Base-by-base conservation (phyloP, 1,140 invertebrate species). In the Bombus breviceps region DNA sequence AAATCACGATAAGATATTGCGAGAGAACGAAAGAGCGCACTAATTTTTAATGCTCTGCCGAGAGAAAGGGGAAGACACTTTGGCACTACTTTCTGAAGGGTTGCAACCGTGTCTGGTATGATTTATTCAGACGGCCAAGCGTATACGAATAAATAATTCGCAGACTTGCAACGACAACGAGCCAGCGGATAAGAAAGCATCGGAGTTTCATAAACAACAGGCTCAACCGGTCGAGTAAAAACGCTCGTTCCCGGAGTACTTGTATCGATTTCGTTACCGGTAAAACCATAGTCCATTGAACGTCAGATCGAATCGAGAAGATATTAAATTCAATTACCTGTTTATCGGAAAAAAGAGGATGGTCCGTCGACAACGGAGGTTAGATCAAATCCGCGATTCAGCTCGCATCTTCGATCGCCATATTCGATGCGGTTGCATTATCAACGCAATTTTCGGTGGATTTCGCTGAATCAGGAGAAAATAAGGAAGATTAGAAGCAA, bases 271-370 rank as follows among this genome's bases (percentile, higher is more conserved):
- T 81, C 37, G 39, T n/a, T 47, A 62, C 47, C 69, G 34, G 69
- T 84, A 66, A 80, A 86, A 83, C 85, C 83, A 76, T 81, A 83
- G 53, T 72, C 25, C 73, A 59, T 71, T 76, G 41, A 59, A 71
- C 47, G 32, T 64, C 57, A 53, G 18, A 66, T 62, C 80, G 80
- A 66, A 3, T 68, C 43, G 32, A 13, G 34, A n/a, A 64, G 85
- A 86, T 86, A 83, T 77, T 82, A 84, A 89, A 84, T 89, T 86
- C 81, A 89, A 89, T 89, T 86, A 89, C 88, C 72, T 81, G 82
- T 89, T 89, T 83, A 81, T 76, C 88, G 85, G 80, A 79, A 69
- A 34, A 66, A 32, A 47, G 5, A 18, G 10, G 25, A 69, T 22
- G 22, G 37, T 39, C 37, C 80, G 37, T n/a, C 9, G 43, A 22